phyloP scores from a whole-genome alignment of 2,113 vertebrate species.

The Salvelinus alpinus region DNA sequence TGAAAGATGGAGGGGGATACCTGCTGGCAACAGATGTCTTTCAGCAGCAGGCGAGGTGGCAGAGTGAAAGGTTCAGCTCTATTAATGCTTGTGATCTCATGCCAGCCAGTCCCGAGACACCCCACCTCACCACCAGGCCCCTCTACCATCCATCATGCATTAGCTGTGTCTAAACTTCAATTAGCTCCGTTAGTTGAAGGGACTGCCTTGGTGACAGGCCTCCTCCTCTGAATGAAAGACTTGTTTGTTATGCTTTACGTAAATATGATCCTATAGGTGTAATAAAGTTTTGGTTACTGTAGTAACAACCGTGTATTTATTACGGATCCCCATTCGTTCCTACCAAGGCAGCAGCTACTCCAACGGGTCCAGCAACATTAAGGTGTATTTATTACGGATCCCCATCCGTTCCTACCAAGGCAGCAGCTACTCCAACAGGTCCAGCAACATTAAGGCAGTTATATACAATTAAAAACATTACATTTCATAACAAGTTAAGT shows the following conservation, averaged over 20 bases:
- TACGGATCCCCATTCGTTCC: no score
- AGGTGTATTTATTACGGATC: no score
- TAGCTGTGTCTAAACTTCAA: conserved; percentile 64
- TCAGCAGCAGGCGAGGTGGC: conserved; percentile 57
- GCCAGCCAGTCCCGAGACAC: conserved; percentile 54
- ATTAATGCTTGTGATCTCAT: conserved; percentile 70
- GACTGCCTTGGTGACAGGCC: conserved; percentile 38
- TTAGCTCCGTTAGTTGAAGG: conserved; percentile 59
- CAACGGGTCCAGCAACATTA: no score
- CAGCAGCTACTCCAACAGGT: no score
- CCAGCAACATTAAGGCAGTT: no score
- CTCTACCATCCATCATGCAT: conserved; percentile 65
- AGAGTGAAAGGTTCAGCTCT: conserved; percentile 65
- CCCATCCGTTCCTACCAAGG: no score
- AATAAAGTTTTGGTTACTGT: conserved; percentile 17
- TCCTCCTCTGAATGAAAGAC: conserved; percentile 40
- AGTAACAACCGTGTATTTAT: no score
- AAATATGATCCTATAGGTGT: conserved; percentile 35
- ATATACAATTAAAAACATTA: no score
- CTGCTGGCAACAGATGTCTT: conserved; percentile 78
- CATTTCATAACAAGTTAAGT: no score
- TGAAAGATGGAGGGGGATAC: conserved; percentile 39
- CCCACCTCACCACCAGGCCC: conserved; percentile 46
- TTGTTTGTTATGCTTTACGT: conserved; percentile 6
- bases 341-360: no score